These are phyloP conservation scores for Corythaeola cristata DNA, from an alignment of 2,113 vertebrate species.

Conservation along the genomic window DNA sequence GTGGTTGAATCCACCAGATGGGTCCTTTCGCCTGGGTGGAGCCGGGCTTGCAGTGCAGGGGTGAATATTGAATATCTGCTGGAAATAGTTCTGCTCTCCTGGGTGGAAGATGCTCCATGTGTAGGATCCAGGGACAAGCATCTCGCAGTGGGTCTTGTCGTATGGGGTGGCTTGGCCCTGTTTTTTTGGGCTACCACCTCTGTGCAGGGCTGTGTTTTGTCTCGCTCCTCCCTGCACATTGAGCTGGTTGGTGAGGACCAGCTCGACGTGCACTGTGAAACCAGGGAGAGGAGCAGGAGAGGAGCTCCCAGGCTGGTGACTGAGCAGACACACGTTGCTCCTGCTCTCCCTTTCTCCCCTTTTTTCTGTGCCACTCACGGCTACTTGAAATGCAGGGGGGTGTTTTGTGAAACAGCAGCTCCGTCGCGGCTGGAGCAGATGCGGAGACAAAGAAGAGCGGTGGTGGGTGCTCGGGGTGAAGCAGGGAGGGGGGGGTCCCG, in stretches of 20 bases:
- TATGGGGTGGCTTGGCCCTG: not conserved
- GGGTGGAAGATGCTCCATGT: accelerated
- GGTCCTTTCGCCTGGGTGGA: not conserved
- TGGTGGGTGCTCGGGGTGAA: not conserved
- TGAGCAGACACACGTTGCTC: accelerated
- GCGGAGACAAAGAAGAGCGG: not conserved
- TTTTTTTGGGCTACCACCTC: not conserved
- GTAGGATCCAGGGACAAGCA: not conserved
- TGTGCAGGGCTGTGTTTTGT: not conserved
- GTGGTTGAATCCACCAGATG: not conserved
- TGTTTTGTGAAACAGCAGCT: not conserved
- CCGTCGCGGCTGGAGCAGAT: not conserved
- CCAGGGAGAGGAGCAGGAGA: not conserved
- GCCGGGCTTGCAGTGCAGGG: not conserved
- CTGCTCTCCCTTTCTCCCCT: not conserved
- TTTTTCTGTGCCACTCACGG: not conserved
- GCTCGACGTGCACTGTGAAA: accelerated
- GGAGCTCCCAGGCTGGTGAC: not conserved
- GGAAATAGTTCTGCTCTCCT: not conserved
- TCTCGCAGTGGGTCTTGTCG: accelerated
- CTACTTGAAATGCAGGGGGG: not conserved
- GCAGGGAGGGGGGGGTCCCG: not conserved
- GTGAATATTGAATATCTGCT: not conserved
- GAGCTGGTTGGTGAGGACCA: not conserved
- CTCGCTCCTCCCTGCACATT: not conserved